Base-by-base conservation (phyloP, 2,797 vertebrate genomes). In the Poecilia wingei region DNA sequence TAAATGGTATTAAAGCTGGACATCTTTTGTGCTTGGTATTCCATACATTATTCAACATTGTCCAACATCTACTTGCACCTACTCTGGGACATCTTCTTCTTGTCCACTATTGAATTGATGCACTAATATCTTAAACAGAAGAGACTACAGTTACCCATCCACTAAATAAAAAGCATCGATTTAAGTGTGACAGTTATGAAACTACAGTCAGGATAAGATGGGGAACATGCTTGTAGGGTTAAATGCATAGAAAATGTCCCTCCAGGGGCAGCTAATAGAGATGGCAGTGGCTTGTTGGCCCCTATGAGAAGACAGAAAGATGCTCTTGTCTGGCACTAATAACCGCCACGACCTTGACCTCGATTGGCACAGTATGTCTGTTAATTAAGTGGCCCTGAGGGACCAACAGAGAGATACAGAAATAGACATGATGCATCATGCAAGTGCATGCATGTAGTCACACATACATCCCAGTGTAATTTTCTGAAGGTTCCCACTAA, bases 261-360 rank as follows among this genome's bases (percentile, higher is more conserved):
- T 82, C 81, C 66, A 76, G 75, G 25, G 78, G 80, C 73, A 83
- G 84, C 84, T 85, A 86, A 86, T 81, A 79, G 84, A 86, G 84
- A 84, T 85, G 81, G 84, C 75, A 1, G 45, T 80, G n/a, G 77
- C 82, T 72, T 79, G 80, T 80, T 87, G 86, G 82, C 84, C 82
- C 77, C 81, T 74, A 84, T 88, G 84, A 87, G 80, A 87, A 81
- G 84, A 83, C 87, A 86, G 81, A 80, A 69, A 64, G 79, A 85
- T 46, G 76, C 69, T 89, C 49, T 39, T 85, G 84, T 90, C 87
- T 87, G 84, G 45, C 78, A 74, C 85, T 88, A 89, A 91, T 91
- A 88, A 91, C 82, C 74, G 80, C 79, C 14, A 43, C 66, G 78
- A 93, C 94, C 92, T 91, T 92, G 90, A 92, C 91, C 93, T 88